Percentiles rank a stretch among this genome's conserved stretches.
Conservation (phyloP, 1,140 invertebrate species). For the Oncopodura yosiiana region DNA sequence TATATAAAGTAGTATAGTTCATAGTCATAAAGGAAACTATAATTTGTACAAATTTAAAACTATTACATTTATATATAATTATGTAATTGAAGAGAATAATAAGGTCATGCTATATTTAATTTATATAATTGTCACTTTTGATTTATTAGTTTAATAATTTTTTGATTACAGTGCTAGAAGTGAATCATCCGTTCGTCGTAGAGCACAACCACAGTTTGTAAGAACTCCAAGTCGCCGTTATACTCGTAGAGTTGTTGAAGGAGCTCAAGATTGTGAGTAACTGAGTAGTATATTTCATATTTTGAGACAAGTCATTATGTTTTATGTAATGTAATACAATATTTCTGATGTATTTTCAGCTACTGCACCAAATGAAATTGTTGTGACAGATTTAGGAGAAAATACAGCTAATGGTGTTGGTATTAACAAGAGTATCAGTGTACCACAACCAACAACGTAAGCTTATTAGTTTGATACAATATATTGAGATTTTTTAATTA, state of each 20-base stretch:
- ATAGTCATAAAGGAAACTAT: no score
- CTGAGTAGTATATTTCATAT: constrained; percentile 16
- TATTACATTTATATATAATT: no score
- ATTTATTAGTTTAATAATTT: not conserved
- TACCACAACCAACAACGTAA: constrained; percentile 51
- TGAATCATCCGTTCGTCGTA: constrained; percentile 21
- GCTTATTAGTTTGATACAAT: no score
- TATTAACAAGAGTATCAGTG: constrained; percentile 47
- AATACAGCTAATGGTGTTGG: constrained; percentile 22
- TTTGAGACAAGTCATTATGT: constrained; percentile 23
- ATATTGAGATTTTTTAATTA: no score
- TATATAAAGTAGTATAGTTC: no score
- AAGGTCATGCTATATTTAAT: no score
- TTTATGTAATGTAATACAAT: constrained; percentile 21
- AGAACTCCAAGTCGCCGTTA: constrained; percentile 74
- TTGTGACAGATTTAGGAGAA: constrained; percentile 18
- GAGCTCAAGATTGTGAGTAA: constrained; percentile 44
- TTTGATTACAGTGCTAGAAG: constrained; percentile 13
- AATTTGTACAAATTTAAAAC: no score
- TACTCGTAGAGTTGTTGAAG: constrained; percentile 58
- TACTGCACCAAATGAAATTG: constrained; percentile 47
- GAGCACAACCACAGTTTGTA: constrained; percentile 67
- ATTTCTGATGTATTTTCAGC: not conserved
- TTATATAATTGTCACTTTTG: not conserved
- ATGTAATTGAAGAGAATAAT: constrained; percentile 5